A percentile compares a stretch with the other conserved stretches of the same genome.
Evolutionary conservation across 2,888 invertebrate genomes (phyloP).

Genomic region (Eristalis arbustorum): DNA sequence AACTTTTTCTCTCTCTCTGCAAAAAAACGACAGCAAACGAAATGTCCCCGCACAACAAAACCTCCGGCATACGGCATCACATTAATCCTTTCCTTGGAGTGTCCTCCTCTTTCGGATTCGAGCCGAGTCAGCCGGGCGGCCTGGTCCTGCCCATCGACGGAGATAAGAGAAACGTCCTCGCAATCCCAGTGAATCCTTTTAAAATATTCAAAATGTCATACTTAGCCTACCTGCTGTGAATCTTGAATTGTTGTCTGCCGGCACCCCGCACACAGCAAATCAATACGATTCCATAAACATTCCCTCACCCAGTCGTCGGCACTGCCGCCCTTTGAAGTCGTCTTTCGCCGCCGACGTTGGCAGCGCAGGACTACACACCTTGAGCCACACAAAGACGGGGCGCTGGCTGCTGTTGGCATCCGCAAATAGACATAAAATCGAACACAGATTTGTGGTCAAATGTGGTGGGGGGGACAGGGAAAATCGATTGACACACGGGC

Average conservation of each 20-base stretch:
- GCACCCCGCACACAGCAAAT: conserved; percentile 11
- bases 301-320: conserved; percentile 4
- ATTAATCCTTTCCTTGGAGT: conserved; percentile 9
- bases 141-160: not conserved
- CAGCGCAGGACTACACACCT: not conserved
- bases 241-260: not conserved
- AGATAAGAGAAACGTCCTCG: not conserved
- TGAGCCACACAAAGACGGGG: conserved; percentile 19
- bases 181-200: conserved; percentile 44
- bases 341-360: not conserved
- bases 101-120: conserved; percentile 27
- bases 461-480: not conserved
- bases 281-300: conserved; percentile 52
- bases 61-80: conserved; percentile 15
- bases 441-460: conserved; percentile 53
- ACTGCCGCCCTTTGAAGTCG: conserved; percentile 22
- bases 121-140: not conserved
- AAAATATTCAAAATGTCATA: conserved; percentile 53
- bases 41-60: not conserved
- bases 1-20: not conserved
- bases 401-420: not conserved
- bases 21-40: too few relatives aligned
- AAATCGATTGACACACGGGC: conserved; percentile 44
- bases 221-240: conserved; percentile 47
- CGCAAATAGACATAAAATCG: conserved; percentile 51